Evolutionary conservation across 2,888 invertebrate species (phyloP).

Genomic region (Mimumesa dahlbomi): DNA sequence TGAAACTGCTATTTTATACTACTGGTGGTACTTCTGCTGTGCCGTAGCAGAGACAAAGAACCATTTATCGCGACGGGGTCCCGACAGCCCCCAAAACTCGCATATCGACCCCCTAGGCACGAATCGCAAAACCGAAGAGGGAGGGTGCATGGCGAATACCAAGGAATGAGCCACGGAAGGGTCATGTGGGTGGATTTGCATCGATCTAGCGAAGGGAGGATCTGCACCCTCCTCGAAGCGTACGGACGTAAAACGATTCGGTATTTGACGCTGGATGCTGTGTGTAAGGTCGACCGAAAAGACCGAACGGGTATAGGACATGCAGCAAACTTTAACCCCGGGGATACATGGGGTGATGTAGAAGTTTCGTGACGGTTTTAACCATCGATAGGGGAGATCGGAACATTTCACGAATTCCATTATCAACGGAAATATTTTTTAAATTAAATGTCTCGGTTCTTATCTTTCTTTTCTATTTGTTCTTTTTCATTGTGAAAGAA

Average conservation of each 20-base stretch:
- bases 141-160: slow-evolving; percentile 24
- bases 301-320: slow-evolving; percentile 32
- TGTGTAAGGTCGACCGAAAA: slow-evolving; percentile 32
- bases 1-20: background rate
- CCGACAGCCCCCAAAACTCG: slow-evolving; percentile 38
- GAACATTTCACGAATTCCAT: slow-evolving; percentile 33
- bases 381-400: background rate
- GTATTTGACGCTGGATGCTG: slow-evolving; percentile 28
- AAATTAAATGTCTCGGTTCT: background rate
- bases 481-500: no score
- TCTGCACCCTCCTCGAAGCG: slow-evolving; percentile 37
- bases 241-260: slow-evolving; percentile 48
- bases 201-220: slow-evolving; percentile 52
- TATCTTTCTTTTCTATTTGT: no score
- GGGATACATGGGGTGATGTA: slow-evolving; percentile 14
- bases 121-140: slow-evolving; percentile 50
- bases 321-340: slow-evolving; percentile 2
- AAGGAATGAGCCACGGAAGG: slow-evolving; percentile 37
- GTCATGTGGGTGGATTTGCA: slow-evolving; percentile 58
- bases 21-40: slow-evolving; percentile 13
- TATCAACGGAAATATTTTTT: background rate
- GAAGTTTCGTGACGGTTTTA: slow-evolving; percentile 6
- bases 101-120: slow-evolving; percentile 46
- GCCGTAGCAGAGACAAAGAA: slow-evolving; percentile 57
- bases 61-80: slow-evolving; percentile 63